These are phyloP conservation scores for Agapornis canus DNA, from an alignment of 2,797 vertebrate species.

Conservation along the genomic window DNA sequence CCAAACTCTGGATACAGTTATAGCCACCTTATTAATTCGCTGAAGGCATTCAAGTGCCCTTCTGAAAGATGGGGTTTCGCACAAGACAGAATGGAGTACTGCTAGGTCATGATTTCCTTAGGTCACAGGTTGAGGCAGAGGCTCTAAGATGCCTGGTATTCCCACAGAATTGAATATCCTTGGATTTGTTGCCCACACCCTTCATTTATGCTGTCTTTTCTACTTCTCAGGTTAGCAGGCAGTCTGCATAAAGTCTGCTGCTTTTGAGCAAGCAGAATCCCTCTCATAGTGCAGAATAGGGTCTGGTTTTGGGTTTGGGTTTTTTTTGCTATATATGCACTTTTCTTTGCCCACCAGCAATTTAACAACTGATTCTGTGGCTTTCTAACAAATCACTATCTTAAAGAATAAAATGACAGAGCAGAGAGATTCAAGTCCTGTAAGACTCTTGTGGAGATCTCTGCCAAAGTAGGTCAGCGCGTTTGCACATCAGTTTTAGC, in stretches of 20 bases:
- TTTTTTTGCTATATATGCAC: not conserved
- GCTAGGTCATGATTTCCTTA: not conserved
- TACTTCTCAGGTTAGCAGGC: not conserved
- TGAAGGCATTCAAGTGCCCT: not conserved
- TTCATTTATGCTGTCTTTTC: not conserved
- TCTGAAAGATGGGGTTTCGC: not conserved
- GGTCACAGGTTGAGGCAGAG: not conserved
- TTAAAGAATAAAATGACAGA: not conserved
- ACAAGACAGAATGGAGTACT: not conserved
- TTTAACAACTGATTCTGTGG: not conserved
- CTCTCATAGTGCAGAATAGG: not conserved
- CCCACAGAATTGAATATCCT: not conserved
- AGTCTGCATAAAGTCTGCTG: not conserved
- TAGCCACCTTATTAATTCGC: not conserved
- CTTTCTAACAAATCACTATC: not conserved
- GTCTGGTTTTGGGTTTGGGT: not conserved
- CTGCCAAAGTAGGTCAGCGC: constrained; percentile 21
- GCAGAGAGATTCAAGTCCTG: not conserved
- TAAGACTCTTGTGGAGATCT: not conserved
- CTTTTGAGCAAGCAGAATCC: not conserved
- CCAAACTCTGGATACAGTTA: not conserved
- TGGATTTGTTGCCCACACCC: not conserved
- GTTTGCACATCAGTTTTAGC: constrained; percentile 11
- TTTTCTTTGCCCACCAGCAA: not conserved
- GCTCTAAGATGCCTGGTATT: not conserved